Percentiles rank a stretch among this genome's conserved stretches.
phyloP scores from a whole-genome alignment of 2,888 invertebrate genomes.

The Pilophorus perplexus region DNA sequence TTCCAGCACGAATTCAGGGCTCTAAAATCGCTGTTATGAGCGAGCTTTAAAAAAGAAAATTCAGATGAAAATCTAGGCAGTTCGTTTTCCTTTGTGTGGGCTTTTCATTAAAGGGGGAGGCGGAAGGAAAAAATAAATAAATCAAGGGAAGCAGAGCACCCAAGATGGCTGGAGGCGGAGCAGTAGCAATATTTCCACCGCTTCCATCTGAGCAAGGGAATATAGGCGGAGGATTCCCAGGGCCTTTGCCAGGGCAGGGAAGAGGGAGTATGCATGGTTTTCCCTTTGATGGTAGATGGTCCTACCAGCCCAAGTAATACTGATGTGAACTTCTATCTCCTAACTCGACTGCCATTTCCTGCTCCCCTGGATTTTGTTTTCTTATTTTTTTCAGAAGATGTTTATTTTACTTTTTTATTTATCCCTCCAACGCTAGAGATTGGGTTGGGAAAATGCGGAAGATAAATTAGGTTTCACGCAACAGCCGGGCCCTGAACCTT shows the following conservation, averaged over 20 bases:
- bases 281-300: slow-evolving; percentile 22
- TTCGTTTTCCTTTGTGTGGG: slow-evolving; percentile 2
- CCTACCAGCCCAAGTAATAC: slow-evolving; percentile 27
- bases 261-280: slow-evolving; percentile 11
- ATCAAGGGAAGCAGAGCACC: slow-evolving; percentile 21
- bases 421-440: not conserved
- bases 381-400: not conserved
- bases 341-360: slow-evolving; percentile 19
- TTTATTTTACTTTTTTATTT: not conserved
- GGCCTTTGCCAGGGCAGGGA: not conserved
- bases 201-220: not conserved
- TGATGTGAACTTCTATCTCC: slow-evolving; percentile 23
- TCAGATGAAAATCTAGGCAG: not conserved
- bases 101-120: slow-evolving; percentile 17
- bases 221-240: no score
- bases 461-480: no score
- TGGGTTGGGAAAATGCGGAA: slow-evolving; percentile 14
- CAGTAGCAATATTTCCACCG: slow-evolving; percentile 24
- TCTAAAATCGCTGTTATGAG: no score
- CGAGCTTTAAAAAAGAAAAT: not conserved
- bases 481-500: no score
- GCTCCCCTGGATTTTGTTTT: not conserved
- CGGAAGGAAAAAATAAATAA: slow-evolving; percentile 24
- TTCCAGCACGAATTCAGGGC: no score
- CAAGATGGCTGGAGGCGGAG: slow-evolving; percentile 24